Evolutionary conservation across 2,797 vertebrate species (phyloP).

Genomic region (Aldrovandia affinis): DNA sequence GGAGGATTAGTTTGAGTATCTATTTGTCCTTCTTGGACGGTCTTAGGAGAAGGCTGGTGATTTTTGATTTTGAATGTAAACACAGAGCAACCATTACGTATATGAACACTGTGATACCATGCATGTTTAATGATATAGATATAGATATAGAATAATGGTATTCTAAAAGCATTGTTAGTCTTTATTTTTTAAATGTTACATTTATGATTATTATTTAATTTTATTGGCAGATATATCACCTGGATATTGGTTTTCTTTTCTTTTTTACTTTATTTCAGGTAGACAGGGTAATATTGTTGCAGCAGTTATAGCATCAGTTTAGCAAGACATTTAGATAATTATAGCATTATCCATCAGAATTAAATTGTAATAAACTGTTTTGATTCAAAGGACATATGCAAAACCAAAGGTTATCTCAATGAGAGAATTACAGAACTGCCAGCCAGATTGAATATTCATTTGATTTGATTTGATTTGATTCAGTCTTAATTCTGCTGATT

Average conservation of each 20-base stretch:
- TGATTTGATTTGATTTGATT: slow-evolving; percentile 1
- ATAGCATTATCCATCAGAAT: background rate
- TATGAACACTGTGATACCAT: too few species aligned
- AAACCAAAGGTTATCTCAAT: slow-evolving; percentile 16
- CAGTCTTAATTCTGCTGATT: background rate
- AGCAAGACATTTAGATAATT: background rate
- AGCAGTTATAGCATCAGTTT: background rate
- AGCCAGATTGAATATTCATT: background rate
- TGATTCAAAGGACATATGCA: background rate
- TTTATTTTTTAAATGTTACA: background rate
- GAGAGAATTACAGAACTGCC: background rate
- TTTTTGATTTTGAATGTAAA: too few species aligned
- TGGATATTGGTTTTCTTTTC: background rate
- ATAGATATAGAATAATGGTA: too few species aligned
- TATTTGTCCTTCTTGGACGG: too few species aligned
- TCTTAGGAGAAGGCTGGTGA: too few species aligned
- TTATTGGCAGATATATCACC: background rate
- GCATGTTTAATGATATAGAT: too few species aligned
- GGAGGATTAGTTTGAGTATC: too few species aligned
- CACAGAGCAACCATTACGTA: too few species aligned
- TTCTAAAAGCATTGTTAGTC: background rate
- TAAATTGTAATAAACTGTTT: background rate
- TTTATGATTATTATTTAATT: background rate
- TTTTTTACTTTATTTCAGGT: background rate
- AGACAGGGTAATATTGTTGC: background rate